Percentiles rank a stretch among this genome's conserved stretches.
These are phyloP conservation scores for Symphodus melops DNA, from an alignment of 2,113 vertebrate genomes.

Conservation along the genomic window DNA sequence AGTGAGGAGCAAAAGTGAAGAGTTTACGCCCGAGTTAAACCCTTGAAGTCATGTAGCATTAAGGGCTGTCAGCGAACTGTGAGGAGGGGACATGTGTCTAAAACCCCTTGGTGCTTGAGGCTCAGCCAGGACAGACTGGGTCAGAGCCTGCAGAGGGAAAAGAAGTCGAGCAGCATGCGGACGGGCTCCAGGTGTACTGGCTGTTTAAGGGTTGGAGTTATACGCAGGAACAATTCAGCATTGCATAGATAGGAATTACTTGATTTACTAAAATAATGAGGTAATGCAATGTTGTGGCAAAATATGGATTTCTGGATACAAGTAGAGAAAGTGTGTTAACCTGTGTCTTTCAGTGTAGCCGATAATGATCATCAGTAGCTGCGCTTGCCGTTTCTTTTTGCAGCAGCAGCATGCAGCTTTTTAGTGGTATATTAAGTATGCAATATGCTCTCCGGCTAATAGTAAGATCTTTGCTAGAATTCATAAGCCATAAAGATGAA, in stretches of 20 bases:
- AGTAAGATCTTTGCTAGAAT: constrained; percentile 10
- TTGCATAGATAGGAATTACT: neutral
- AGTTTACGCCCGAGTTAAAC: constrained; percentile 5
- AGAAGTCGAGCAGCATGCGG: constrained; percentile 1
- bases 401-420: constrained; percentile 17
- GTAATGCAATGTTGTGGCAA: neutral
- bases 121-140: constrained; percentile 12
- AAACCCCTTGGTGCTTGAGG: neutral
- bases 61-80: constrained; percentile 15
- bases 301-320: constrained; percentile 11
- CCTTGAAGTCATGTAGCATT: constrained; percentile 8
- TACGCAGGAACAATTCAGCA: neutral
- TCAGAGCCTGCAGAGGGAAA: constrained; percentile 34
- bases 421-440: constrained; percentile 41
- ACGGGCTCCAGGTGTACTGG: constrained; percentile 15
- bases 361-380: constrained; percentile 14
- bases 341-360: neutral
- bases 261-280: constrained; percentile 8
- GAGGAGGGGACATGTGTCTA: constrained; percentile 5
- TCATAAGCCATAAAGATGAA: constrained; percentile 39
- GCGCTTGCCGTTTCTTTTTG: neutral
- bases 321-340: neutral
- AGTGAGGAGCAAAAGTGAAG: neutral
- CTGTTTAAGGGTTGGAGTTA: neutral
- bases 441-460: neutral